Percentiles rank a stretch among this genome's conserved stretches.
These are phyloP conservation scores for roundworm (Caenorhabditis elegans) DNA, from an alignment of 1,140 invertebrate genomes.

Conservation along the genomic window WBcel235 BX284606.5:16750501-16751000, in stretches of 20 bases:
- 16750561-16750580: too few relatives aligned
- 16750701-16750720: conserved; percentile 42
- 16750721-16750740: conserved; percentile 32
- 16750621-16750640: too few relatives aligned
- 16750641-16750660: conserved; percentile 39
- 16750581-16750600: too few relatives aligned
- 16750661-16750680: conserved; percentile 38
- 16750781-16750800: conserved; percentile 46
- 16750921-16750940: not conserved
- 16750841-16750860: not conserved
- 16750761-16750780: conserved; percentile 35
- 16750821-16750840: conserved; percentile 46
- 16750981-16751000: not conserved
- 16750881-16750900: too few relatives aligned
- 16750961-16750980: conserved; percentile 30
- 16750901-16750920: too few relatives aligned
- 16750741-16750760: conserved; percentile 34
- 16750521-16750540: too few relatives aligned
- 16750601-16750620: too few relatives aligned
- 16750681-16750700: conserved; percentile 18
- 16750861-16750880: not conserved
- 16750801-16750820: conserved; percentile 40
- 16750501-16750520: too few relatives aligned
- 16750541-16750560: too few relatives aligned
- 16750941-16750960: not conserved